Evolutionary conservation across 2,797 vertebrate genomes (phyloP).

Genomic region (Eleutherodactylus coqui): DNA sequence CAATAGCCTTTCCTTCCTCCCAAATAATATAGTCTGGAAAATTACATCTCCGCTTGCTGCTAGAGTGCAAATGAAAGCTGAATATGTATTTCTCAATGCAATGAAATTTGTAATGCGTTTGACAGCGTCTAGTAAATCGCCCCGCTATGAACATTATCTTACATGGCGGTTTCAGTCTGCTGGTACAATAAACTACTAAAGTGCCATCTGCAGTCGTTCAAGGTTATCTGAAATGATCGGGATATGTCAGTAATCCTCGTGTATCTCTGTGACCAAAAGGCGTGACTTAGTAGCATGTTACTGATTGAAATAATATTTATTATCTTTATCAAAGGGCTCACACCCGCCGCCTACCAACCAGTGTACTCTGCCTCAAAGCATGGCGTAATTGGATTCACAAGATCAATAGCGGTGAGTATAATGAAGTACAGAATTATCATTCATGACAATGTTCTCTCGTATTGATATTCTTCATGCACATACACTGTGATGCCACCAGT

Average conservation of each 20-base stretch:
- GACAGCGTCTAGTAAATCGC: background rate
- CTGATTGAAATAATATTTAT: slow-evolving; percentile 42
- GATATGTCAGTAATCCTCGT: background rate
- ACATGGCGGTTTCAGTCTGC: background rate
- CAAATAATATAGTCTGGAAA: slow-evolving; percentile 54
- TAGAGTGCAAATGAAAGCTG: slow-evolving; percentile 35
- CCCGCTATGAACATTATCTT: background rate
- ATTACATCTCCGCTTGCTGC: slow-evolving; percentile 25
- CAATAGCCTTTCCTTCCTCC: slow-evolving; percentile 60
- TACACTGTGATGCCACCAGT: background rate
- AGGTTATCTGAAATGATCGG: slow-evolving; percentile 10
- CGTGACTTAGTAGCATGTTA: slow-evolving; percentile 11
- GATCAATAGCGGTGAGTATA: slow-evolving; percentile 89
- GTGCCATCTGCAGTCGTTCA: background rate
- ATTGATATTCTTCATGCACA: background rate
- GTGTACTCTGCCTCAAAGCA: slow-evolving; percentile 96
- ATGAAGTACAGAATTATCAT: slow-evolving; percentile 20
- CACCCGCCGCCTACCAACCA: slow-evolving; percentile 91
- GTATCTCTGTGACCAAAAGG: slow-evolving; percentile 8
- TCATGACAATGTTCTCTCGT: background rate
- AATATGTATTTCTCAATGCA: slow-evolving; percentile 11
- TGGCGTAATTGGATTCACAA: slow-evolving; percentile 93
- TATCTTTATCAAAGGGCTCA: slow-evolving; percentile 82
- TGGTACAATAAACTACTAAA: background rate
- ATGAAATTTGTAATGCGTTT: background rate